These are phyloP conservation scores for Gobio occitaniae DNA, from an alignment of 2,797 vertebrate genomes.

Conservation along the genomic window DNA sequence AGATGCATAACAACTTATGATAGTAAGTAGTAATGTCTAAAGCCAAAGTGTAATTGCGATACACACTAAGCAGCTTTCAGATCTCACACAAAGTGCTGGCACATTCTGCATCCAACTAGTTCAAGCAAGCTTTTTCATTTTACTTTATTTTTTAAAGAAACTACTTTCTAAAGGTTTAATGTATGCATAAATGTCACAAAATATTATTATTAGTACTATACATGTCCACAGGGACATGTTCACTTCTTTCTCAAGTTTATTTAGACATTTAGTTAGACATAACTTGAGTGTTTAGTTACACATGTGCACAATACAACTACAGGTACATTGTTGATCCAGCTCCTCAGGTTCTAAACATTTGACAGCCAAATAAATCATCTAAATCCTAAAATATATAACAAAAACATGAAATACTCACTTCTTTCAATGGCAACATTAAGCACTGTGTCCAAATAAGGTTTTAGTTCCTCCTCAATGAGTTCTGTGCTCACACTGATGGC, in stretches of 20 bases:
- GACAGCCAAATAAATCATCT: not conserved
- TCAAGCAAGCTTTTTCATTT: not conserved
- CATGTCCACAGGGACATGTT: not conserved
- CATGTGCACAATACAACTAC: not conserved
- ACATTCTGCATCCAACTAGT: slow-evolving; percentile 25
- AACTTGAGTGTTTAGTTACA: not conserved
- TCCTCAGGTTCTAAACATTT: not conserved
- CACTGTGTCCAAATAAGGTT: slow-evolving; percentile 77
- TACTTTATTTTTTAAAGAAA: not conserved
- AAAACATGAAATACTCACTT: slow-evolving; percentile 68
- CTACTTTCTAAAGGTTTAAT: not conserved
- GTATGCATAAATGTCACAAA: not conserved
- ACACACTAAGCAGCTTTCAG: slow-evolving; percentile 34
- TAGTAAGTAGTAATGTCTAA: not conserved
- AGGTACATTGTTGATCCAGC: not conserved
- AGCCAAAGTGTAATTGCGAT: slow-evolving; percentile 13
- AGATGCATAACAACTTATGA: not conserved
- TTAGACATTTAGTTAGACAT: not conserved
- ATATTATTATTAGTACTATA: not conserved
- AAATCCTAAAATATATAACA: not conserved
- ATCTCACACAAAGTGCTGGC: not conserved
- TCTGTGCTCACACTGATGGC: slow-evolving; percentile 79
- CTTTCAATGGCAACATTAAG: slow-evolving; percentile 70
- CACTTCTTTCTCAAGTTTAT: not conserved
- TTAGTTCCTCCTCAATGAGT: slow-evolving; percentile 76